Percentiles rank a stretch among this genome's conserved stretches.
phyloP scores from a whole-genome alignment of 2,113 vertebrate species.

The Oreotragus oreotragus region DNA sequence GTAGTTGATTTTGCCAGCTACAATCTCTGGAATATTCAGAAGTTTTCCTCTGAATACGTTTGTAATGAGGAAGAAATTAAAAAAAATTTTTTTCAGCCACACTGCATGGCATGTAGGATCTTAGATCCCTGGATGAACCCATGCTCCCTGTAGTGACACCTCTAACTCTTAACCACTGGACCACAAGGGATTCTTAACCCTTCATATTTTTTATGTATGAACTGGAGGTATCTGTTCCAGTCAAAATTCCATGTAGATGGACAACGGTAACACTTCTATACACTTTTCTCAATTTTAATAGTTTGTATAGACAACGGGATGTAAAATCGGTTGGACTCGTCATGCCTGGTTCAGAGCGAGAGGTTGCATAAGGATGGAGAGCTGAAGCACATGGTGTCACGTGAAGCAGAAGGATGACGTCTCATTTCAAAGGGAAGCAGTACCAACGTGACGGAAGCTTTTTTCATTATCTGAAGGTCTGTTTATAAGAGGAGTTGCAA shows the following conservation, averaged over 20 bases:
- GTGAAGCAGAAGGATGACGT: not conserved
- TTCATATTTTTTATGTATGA: too few species aligned
- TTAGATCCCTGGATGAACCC: not conserved
- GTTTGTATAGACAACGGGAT: not conserved
- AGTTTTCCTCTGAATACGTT: slow-evolving; percentile 66
- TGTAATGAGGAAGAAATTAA: slow-evolving; percentile 62
- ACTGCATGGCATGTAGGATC: not conserved
- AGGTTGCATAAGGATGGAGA: not conserved
- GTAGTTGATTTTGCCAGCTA: slow-evolving; percentile 48
- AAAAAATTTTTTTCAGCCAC: not conserved
- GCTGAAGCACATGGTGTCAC: not conserved
- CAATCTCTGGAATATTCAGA: slow-evolving; percentile 61
- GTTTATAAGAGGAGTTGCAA: not conserved
- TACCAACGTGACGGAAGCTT: not conserved
- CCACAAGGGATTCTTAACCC: not conserved
- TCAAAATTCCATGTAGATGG: not conserved
- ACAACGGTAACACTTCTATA: not conserved
- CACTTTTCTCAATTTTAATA: not conserved
- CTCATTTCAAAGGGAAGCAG: not conserved
- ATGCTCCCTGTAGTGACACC: not conserved
- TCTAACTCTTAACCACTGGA: not conserved
- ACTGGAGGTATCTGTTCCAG: too few species aligned
- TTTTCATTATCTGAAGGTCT: not conserved
- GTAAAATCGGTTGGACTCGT: not conserved
- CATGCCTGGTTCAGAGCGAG: not conserved